phyloP scores from a whole-genome alignment of 2,113 vertebrate species.

The Talpa occidentalis region DNA sequence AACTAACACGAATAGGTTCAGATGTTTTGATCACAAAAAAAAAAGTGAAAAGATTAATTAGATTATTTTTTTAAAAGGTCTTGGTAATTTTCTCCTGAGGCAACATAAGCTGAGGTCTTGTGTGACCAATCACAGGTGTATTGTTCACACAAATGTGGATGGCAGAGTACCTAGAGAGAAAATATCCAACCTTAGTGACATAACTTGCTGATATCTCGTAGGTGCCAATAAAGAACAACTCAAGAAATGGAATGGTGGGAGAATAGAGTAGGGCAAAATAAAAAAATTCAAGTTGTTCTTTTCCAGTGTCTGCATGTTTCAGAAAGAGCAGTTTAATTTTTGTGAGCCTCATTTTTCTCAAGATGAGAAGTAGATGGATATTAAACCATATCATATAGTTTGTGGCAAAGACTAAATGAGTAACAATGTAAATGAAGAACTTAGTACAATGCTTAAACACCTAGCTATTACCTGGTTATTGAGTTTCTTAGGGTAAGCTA shows the following conservation, averaged over 20 bases:
- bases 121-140: neutral
- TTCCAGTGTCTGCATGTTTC: neutral
- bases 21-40: conserved; percentile 39
- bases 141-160: neutral
- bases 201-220: neutral
- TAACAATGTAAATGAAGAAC: neutral
- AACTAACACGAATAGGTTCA: conserved; percentile 46
- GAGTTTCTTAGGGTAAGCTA: neutral
- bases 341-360: neutral
- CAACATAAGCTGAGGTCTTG: neutral
- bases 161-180: neutral
- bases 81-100: neutral
- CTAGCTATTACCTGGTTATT: neutral
- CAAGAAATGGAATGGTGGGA: neutral
- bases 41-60: conserved; percentile 15
- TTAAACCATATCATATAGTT: neutral
- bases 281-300: conserved; percentile 21
- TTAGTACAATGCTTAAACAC: neutral
- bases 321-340: neutral
- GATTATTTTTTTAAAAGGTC: neutral
- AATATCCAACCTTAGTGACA: neutral
- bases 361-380: neutral
- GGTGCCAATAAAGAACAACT: neutral
- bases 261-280: neutral
- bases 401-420: neutral